Evolutionary conservation across 2,888 invertebrate genomes (phyloP), one percentile per base, ranked within the genome.

Genomic region (Diaprepes abbreviatus): DNA sequence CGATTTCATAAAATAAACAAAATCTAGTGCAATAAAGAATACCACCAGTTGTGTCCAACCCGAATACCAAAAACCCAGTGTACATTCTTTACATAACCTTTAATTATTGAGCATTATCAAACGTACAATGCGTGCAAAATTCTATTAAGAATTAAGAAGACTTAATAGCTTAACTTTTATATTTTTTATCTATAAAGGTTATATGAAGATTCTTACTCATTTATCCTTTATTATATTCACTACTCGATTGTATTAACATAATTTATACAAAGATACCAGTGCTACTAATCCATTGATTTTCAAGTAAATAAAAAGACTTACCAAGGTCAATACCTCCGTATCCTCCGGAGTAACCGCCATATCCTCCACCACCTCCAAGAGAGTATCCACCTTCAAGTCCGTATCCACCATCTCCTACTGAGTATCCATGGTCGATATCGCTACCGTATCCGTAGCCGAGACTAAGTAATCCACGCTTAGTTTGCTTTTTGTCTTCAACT

Each of bases 381-480:
- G 76, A 77, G 10, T 76, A 36, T 4, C 57, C 59, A 70, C 75
- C 79, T 71, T 71, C 79, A 67, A 71, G 55, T 55, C 73, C 88
- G 57, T 83, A 78, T 72, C 89, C 88, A 31, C 89, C 89, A 79
- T 82, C 84, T 60, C 91, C 92, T 77, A 92, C 86, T 9, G 79
- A 76, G 82, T 91, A 90, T 55, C 93, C 93, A 73, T 92, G 84
- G 80, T 92, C 92, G 74, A 92, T 88, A 75, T 92, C 93, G 78
- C 90, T 89, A 70, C 92, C 92, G 83, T 93, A 93, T 62, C 93
- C 93, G 78, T 93, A 93, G 77, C 93, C 93, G 81, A 93, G 87
- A 81, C 91, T 90, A 69, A 92, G 86, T 77, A 93, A 88, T 75
- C 93, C 93, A 77, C 93, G 91, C 85, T 94, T 93, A 85, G 92